A percentile compares a stretch with the other conserved stretches of the same genome.
phyloP scores from a whole-genome alignment of 2,797 vertebrate genomes.

The Phrynocephalus guinanensis region DNA sequence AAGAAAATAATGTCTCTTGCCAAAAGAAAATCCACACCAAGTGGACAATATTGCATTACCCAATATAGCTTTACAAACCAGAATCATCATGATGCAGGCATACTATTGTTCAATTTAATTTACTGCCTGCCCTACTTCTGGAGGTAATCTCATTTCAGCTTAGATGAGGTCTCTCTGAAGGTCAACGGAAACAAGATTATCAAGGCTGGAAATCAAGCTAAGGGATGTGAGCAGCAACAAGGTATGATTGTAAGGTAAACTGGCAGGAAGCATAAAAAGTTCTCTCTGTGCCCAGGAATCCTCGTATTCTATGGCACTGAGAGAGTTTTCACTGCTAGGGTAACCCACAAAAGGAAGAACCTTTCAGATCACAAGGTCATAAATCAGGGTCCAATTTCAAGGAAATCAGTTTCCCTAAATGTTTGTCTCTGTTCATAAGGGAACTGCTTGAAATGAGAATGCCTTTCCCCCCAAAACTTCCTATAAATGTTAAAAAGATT shows the following conservation, averaged over 20 bases:
- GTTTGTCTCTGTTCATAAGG: neutral
- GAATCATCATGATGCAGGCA: neutral
- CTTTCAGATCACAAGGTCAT: neutral
- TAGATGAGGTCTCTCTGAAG: neutral
- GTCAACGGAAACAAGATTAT: constrained; percentile 7
- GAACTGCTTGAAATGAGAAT: neutral
- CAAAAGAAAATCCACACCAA: neutral
- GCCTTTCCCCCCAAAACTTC: too few relatives aligned
- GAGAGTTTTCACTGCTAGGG: neutral
- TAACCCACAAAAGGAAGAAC: neutral
- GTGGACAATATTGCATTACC: rapidly evolving
- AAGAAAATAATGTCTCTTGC: neutral
- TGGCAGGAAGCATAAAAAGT: constrained; percentile 2
- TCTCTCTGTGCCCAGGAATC: neutral
- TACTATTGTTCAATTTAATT: neutral
- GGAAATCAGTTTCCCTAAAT: constrained; percentile 20
- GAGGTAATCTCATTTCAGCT: constrained; percentile 16
- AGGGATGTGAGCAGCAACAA: neutral
- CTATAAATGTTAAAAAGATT: neutral
- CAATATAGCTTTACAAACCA: rapidly evolving
- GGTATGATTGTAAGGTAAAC: neutral
- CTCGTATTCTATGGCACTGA: neutral
- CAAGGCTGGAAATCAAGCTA: neutral
- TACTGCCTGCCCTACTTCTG: rapidly evolving
- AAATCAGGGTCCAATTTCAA: neutral